Evolutionary conservation across 1,140 invertebrate genomes (phyloP), one percentile per base, ranked within the genome.

Genomic region (Daktulosphaira vitifoliae): DNA sequence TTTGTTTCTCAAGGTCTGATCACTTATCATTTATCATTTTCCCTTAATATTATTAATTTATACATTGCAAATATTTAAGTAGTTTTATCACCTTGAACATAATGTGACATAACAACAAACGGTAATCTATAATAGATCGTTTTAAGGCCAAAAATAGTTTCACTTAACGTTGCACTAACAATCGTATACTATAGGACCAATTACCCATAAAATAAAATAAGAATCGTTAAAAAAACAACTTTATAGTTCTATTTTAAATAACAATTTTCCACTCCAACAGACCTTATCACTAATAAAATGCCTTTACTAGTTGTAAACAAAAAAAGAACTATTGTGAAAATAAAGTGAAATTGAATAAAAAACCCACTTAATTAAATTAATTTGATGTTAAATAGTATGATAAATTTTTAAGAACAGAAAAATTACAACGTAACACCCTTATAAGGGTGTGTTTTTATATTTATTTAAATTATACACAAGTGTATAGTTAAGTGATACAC

Each of bases 141-240:
- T 62, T 62, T 62, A 62, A 62, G 56, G 56, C 56, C 56, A 62
- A 62, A 59, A 62, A 62, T 29, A 48, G 42, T 62, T 62, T 62
- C 56, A 33, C 56, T 62, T 48, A 62, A 48, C 56, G 25, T 62
- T 20, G 44, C 39, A 46, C 54, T 62, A 62, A 62, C 42, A 62
- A 62, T 62, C 13, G 42, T 62, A 62, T 48, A n/a, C 29, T 46
- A 48, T n/a, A 18, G 25, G 33, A 62, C 44, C 56, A 62, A 62
- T 62, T 62, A 62, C 56, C 42, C 9, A 46, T n/a, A 7, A 48
- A 33, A 46, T 16, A 46, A 46, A 48, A 62, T 8, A 18, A 56
- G 26, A 42, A 33, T 2, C 44, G 16, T 56, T 22, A 42, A 25
- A 42, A 48, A 62, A 62, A 26, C 25, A 22, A 48, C 42, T 62